These are phyloP conservation scores for Luffia ferchaultella DNA, from an alignment of 2,888 invertebrate genomes.

Conservation along the genomic window DNA sequence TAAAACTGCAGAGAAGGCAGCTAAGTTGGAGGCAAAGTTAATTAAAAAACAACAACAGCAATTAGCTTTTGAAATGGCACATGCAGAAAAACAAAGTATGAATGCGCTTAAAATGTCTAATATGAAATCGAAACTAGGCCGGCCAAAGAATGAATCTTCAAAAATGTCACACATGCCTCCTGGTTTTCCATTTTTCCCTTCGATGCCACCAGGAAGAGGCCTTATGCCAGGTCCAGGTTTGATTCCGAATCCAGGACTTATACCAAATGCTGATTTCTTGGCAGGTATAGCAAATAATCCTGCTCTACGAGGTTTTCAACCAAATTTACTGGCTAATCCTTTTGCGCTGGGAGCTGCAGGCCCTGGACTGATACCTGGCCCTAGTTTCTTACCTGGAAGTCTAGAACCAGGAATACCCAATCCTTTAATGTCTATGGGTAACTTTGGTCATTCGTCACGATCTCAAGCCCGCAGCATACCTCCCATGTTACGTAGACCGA, in stretches of 20 bases:
- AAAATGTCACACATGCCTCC: slow-evolving; percentile 48
- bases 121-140: slow-evolving; percentile 40
- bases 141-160: slow-evolving; percentile 45
- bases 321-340: slow-evolving; percentile 56
- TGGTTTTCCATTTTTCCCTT: slow-evolving; percentile 53
- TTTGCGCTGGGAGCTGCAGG: slow-evolving; percentile 61
- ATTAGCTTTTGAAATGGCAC: slow-evolving; percentile 46
- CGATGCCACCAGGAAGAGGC: slow-evolving; percentile 56
- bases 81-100: slow-evolving; percentile 36
- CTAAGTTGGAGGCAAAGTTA: slow-evolving; percentile 52
- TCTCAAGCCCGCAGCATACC: slow-evolving; percentile 66
- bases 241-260: slow-evolving; percentile 52
- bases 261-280: slow-evolving; percentile 51
- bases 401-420: slow-evolving; percentile 48
- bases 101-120: slow-evolving; percentile 32
- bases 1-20: slow-evolving; percentile 31
- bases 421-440: slow-evolving; percentile 56
- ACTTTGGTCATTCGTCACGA: slow-evolving; percentile 67
- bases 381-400: slow-evolving; percentile 42
- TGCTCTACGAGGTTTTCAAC: slow-evolving; percentile 45
- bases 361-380: slow-evolving; percentile 70
- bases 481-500: slow-evolving; percentile 65
- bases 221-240: slow-evolving; percentile 63
- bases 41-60: slow-evolving; percentile 55
- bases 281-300: slow-evolving; percentile 52